phyloP scores from a whole-genome alignment of 2,113 vertebrate species.

The Halcyon malimbica region DNA sequence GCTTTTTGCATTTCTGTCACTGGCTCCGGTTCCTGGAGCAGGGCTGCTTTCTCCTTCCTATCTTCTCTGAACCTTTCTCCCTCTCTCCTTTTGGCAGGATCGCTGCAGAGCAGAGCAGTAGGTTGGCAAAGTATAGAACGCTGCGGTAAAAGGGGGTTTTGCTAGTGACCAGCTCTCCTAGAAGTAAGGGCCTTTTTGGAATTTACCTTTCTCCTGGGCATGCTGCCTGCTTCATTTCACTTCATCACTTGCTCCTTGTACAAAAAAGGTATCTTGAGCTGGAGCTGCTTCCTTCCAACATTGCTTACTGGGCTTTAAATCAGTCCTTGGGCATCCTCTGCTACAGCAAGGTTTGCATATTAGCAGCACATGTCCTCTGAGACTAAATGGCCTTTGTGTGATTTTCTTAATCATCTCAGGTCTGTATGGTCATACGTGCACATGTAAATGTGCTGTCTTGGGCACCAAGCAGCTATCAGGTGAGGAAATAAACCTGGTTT shows the following conservation, averaged over 20 bases:
- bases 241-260: not conserved
- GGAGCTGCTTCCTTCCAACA: not conserved
- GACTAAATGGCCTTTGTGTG: not conserved
- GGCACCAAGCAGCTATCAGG: not conserved
- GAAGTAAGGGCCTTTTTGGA: constrained; percentile 85
- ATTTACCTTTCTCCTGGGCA: constrained; percentile 63
- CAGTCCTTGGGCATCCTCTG: not conserved
- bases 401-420: not conserved
- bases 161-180: constrained; percentile 80
- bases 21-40: constrained; percentile 37
- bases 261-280: not conserved
- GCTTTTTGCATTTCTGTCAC: constrained; percentile 66
- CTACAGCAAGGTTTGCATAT: not conserved
- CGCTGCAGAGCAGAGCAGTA: constrained; percentile 99
- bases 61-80: constrained; percentile 79
- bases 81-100: constrained; percentile 92
- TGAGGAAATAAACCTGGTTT: not conserved
- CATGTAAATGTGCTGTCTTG: not conserved
- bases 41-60: constrained; percentile 47
- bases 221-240: constrained; percentile 61
- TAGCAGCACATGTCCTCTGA: not conserved
- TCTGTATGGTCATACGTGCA: not conserved
- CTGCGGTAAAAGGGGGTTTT: constrained; percentile 90
- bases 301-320: not conserved
- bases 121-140: constrained; percentile 99